Conservation (phyloP, 2,797 vertebrate species). For the Picus viridis region DNA sequence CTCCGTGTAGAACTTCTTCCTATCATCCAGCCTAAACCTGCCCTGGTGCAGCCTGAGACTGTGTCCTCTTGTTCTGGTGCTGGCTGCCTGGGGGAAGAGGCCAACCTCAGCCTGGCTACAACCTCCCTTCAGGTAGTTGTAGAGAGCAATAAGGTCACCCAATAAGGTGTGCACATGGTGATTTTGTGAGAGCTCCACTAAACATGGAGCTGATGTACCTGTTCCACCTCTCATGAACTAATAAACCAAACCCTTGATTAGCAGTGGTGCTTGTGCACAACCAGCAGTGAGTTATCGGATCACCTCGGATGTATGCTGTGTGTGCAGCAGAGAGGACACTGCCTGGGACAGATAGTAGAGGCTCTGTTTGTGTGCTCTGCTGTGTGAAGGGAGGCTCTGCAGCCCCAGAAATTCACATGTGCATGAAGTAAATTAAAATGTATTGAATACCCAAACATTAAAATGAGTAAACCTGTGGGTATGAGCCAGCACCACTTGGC, state of each 20-base stretch:
- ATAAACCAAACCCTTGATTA: neutral
- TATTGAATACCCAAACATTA: neutral
- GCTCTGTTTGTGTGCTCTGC: neutral
- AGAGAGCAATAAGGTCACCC: too few relatives aligned
- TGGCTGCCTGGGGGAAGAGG: too few relatives aligned
- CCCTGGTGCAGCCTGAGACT: too few relatives aligned
- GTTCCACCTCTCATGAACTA: neutral
- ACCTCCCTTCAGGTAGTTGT: too few relatives aligned
- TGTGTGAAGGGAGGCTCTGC: neutral
- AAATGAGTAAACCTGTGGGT: neutral
- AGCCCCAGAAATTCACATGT: neutral
- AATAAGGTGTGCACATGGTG: neutral
- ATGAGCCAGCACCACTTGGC: neutral
- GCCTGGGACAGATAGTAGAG: neutral
- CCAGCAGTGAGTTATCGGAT: slow-evolving; percentile 25
- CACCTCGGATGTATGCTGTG: neutral
- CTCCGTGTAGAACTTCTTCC: too few relatives aligned
- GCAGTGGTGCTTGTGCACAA: neutral
- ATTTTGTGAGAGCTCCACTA: neutral
- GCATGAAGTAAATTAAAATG: neutral
- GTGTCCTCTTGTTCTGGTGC: too few relatives aligned
- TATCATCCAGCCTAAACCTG: too few relatives aligned
- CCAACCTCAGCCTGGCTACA: too few relatives aligned
- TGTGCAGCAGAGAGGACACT: neutral
- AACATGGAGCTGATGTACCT: neutral